Conservation (phyloP, 2,888 invertebrate species). For the Ornithoptera alexandrae region DNA sequence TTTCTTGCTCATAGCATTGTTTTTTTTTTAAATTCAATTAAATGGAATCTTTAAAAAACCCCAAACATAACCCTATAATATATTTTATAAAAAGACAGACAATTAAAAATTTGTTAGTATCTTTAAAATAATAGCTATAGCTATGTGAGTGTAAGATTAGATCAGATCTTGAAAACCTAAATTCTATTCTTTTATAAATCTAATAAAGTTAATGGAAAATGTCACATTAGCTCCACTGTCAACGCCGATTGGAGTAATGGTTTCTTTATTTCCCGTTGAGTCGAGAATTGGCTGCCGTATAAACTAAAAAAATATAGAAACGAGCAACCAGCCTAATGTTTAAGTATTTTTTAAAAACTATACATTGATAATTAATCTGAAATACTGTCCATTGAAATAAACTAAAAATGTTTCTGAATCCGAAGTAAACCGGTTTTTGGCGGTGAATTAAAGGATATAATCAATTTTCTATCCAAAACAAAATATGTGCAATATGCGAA, state of each 20-base stretch:
- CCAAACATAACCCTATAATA: not conserved
- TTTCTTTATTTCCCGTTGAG: not conserved
- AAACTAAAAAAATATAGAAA: not conserved
- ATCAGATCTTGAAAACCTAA: slow-evolving; percentile 1
- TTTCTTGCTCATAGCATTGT: too few relatives aligned
- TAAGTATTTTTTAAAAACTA: too few relatives aligned
- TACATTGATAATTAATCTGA: too few relatives aligned
- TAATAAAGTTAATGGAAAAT: slow-evolving; percentile 1
- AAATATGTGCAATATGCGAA: too few relatives aligned
- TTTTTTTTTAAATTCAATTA: too few relatives aligned
- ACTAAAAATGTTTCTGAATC: too few relatives aligned
- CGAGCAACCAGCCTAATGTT: too few relatives aligned
- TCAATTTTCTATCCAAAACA: too few relatives aligned
- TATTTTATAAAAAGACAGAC: not conserved
- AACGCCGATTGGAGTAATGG: not conserved
- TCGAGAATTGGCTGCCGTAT: not conserved
- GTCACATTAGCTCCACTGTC: not conserved
- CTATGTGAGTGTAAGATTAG: not conserved
- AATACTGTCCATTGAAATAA: too few relatives aligned
- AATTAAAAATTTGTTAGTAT: not conserved
- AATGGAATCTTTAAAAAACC: too few relatives aligned
- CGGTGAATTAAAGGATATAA: too few relatives aligned
- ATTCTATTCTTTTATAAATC: not conserved
- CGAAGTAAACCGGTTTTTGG: too few relatives aligned
- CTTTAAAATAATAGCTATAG: not conserved